Conservation (phyloP, 2,888 invertebrate species). For the Cryptus armator region DNA sequence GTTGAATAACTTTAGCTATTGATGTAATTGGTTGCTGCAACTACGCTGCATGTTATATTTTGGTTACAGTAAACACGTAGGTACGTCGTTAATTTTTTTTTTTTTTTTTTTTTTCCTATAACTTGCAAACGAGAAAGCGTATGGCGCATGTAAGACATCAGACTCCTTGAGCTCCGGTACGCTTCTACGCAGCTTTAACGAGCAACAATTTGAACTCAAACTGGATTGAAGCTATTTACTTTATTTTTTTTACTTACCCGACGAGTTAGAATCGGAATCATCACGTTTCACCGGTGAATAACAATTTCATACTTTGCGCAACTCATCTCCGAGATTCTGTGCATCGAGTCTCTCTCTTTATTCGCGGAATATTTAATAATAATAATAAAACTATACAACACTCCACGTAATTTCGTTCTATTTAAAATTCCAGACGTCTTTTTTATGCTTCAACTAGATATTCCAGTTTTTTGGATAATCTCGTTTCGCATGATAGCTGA, state of each 20-base stretch:
- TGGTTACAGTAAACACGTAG: background rate
- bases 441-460: conserved; percentile 10
- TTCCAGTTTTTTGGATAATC: conserved; percentile 35
- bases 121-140: conserved; percentile 29
- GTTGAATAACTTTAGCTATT: background rate
- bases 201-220: conserved; percentile 40
- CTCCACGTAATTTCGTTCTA: background rate
- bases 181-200: conserved; percentile 37
- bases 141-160: conserved; percentile 24
- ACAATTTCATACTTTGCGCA: conserved; percentile 51
- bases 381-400: background rate
- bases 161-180: conserved; percentile 23
- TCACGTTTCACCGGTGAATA: conserved; percentile 54
- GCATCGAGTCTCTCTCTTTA: conserved; percentile 39
- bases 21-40: background rate
- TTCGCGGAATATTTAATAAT: conserved; percentile 54
- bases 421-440: conserved; percentile 43
- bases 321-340: conserved; percentile 39
- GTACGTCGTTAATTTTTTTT: background rate
- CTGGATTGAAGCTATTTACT: conserved; percentile 50
- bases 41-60: background rate
- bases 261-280: conserved; percentile 10
- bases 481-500: background rate
- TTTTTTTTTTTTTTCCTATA: background rate
- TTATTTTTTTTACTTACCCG: conserved; percentile 19